Conservation (phyloP, 2,113 vertebrate genomes). For the Nesoenas mayeri region DNA sequence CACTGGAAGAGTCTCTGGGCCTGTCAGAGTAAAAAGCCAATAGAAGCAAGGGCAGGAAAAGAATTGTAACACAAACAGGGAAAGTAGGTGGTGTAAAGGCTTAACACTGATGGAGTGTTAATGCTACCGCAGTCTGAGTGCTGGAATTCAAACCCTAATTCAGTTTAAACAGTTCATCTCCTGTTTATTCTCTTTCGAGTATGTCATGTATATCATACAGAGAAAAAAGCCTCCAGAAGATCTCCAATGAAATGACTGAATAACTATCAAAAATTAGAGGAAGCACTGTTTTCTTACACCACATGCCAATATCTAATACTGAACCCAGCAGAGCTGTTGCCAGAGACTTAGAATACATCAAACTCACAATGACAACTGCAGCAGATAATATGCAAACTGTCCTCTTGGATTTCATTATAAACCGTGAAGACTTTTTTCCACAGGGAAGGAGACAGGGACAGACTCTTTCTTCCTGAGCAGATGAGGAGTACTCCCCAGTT, state of each 20-base stretch:
- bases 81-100: slow-evolving; percentile 54
- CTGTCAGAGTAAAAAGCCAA: slow-evolving; percentile 23
- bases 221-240: background rate
- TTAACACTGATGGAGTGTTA: slow-evolving; percentile 65
- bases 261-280: background rate
- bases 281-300: background rate
- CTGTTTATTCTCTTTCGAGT: background rate
- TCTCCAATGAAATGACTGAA: background rate
- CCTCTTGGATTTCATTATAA: background rate
- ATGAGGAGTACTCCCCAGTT: background rate
- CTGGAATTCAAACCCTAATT: background rate
- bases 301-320: background rate
- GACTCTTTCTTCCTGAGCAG: background rate
- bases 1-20: background rate
- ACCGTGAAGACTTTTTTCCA: background rate
- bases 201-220: background rate
- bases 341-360: background rate
- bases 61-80: slow-evolving; percentile 31
- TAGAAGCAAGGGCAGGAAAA: slow-evolving; percentile 35
- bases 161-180: background rate
- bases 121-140: slow-evolving; percentile 11
- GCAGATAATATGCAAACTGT: background rate
- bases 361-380: background rate
- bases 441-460: background rate
- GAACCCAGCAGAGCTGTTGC: background rate